Evolutionary conservation across 2,797 vertebrate genomes (phyloP), one percentile per base, ranked within the genome.

Genomic region (Lutjanus campechanus): DNA sequence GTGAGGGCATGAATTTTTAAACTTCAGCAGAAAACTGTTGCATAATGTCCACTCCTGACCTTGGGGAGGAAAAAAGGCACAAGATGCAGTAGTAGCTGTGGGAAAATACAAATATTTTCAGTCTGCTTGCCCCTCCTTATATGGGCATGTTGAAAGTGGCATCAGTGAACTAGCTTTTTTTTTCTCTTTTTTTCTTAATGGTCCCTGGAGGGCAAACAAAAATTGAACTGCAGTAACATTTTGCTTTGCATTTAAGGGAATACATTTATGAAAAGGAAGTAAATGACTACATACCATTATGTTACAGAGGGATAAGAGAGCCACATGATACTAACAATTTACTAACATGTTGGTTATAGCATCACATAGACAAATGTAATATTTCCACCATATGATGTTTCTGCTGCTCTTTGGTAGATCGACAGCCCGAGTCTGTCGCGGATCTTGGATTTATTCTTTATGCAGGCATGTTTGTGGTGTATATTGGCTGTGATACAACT

Each of bases 1-100:
- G 29, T 65, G 50, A 81, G 44, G 13, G 13, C 49, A 79, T 88
- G 1, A 81, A 77, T 92, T 56, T 89, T 91, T 85, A 4, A 85
- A 19, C 75, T 61, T 55, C 55, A 60, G 70, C 47, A 46, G n/a
- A 80, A 67, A 66, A 55, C 17, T 67, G 60, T 85, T 88, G 55
- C 56, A 73, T 77, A 73, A 89, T 77, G 49, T 85, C 71, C 61
- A 76, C n/a, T 63, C 44, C 68, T 77, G 51, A 43, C 22, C 40
- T 65, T 41, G 12, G 46, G 8, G 29, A 36, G 29, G 19, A 36
- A 60, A 46, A 65, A 44, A 56, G 59, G 20, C 53, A 40, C 53
- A 69, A 17, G 19, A 9, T 41, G 3, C 29, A 36, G 29, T 4
- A 36, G 25, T 10, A 44, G 10, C 12, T 69, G 4, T 7, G 19